Conservation (phyloP, 2,888 invertebrate species). For the Altica lythri region DNA sequence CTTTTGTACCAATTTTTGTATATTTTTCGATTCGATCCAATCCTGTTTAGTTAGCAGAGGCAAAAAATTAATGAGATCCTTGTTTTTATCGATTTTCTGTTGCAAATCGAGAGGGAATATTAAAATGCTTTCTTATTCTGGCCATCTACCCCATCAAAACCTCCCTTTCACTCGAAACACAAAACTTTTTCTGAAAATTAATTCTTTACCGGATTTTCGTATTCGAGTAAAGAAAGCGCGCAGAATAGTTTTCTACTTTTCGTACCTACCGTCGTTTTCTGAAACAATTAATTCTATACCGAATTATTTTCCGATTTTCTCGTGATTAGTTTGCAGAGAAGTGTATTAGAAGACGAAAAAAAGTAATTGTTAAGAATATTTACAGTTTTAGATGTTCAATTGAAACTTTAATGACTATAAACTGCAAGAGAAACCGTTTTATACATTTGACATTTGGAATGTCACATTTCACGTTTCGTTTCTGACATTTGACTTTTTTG, state of each 20-base stretch:
- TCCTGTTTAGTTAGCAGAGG: constrained; percentile 26
- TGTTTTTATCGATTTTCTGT: constrained; percentile 52
- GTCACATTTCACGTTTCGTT: too few relatives aligned
- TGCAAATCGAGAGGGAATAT: constrained; percentile 52
- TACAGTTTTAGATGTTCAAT: too few relatives aligned
- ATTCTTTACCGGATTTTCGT: constrained; percentile 26
- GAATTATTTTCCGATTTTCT: constrained; percentile 12
- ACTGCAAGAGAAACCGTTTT: too few relatives aligned
- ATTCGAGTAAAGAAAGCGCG: constrained; percentile 11
- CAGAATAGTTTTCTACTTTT: constrained; percentile 11
- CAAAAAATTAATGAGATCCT: constrained; percentile 54
- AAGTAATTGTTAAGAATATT: too few relatives aligned
- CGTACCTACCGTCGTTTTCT: constrained; percentile 3
- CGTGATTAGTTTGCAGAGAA: too few relatives aligned
- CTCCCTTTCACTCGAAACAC: too few relatives aligned
- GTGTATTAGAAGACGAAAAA: too few relatives aligned
- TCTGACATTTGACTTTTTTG: too few relatives aligned
- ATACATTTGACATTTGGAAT: too few relatives aligned
- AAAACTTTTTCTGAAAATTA: constrained; percentile 40
- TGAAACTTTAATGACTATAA: too few relatives aligned
- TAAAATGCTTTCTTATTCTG: constrained; percentile 52
- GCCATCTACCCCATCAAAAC: constrained; percentile 33
- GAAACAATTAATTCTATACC: constrained; percentile 10
- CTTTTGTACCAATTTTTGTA: background rate
- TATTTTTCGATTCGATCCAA: constrained; percentile 4